A percentile compares a stretch with the other conserved stretches of the same genome.
Evolutionary conservation across 2,888 invertebrate genomes (phyloP).

Genomic region (Pyrochroa serraticornis): DNA sequence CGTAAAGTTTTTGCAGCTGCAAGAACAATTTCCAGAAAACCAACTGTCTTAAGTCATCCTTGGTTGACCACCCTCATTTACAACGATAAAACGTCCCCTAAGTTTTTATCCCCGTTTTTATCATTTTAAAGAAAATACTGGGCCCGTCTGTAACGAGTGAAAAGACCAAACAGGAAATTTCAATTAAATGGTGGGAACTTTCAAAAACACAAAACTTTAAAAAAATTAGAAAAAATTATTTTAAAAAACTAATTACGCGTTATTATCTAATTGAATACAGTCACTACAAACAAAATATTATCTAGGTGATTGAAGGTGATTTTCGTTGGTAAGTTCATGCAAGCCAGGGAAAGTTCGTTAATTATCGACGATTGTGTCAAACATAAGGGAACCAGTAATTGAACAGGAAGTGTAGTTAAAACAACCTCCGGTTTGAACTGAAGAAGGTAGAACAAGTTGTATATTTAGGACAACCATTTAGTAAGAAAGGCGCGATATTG

Average conservation of each 20-base stretch:
- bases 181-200: neutral
- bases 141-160: slow-evolving; percentile 1
- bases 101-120: slow-evolving; percentile 9
- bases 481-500: neutral
- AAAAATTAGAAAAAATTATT: no score
- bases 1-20: slow-evolving; percentile 51
- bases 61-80: slow-evolving; percentile 50
- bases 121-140: slow-evolving; percentile 6
- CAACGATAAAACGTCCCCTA: slow-evolving; percentile 9
- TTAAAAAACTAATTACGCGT: no score
- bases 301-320: no score
- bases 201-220: neutral
- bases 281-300: no score
- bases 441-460: no score
- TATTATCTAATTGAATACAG: no score
- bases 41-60: slow-evolving; percentile 55
- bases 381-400: no score
- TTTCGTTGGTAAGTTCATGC: no score
- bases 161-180: slow-evolving; percentile 6
- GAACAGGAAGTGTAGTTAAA: no score
- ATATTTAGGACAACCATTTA: no score
- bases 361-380: neutral
- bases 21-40: slow-evolving; percentile 44
- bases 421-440: no score
- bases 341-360: neutral